Conservation (phyloP, 1,140 invertebrate genomes). For the Drosophila tani region DNA sequence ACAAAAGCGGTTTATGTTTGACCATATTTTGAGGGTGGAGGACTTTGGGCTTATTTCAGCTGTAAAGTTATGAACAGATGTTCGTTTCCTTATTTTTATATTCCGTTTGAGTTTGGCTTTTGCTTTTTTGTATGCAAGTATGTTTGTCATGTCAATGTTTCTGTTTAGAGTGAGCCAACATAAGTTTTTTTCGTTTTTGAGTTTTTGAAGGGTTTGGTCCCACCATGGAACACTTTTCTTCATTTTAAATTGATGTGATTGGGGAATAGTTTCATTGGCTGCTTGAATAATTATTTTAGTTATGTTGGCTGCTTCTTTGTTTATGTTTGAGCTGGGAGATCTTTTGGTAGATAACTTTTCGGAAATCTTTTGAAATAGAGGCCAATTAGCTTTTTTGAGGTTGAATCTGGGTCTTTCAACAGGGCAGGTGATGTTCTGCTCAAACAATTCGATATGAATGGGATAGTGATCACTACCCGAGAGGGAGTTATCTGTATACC, state of each 20-base stretch:
- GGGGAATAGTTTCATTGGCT: slow-evolving; percentile 11
- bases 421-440: not conserved
- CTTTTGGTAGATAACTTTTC: slow-evolving; percentile 10
- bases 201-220: slow-evolving; percentile 18
- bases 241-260: slow-evolving; percentile 1
- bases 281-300: slow-evolving; percentile 11
- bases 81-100: slow-evolving; percentile 27
- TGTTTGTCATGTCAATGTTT: slow-evolving; percentile 31
- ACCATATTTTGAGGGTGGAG: slow-evolving; percentile 28
- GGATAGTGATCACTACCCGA: not conserved
- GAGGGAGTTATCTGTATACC: not conserved
- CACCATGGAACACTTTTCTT: slow-evolving; percentile 24
- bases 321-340: slow-evolving; percentile 8
- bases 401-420: slow-evolving; percentile 21
- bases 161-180: slow-evolving; percentile 25
- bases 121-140: slow-evolving; percentile 36
- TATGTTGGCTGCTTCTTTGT: slow-evolving; percentile 19
- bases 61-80: slow-evolving; percentile 25
- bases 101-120: slow-evolving; percentile 23
- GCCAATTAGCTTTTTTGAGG: slow-evolving; percentile 16
- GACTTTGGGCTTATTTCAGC: slow-evolving; percentile 24
- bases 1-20: slow-evolving; percentile 31
- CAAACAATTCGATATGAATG: not conserved
- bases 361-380: slow-evolving; percentile 1
- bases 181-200: no score